A percentile compares a stretch with the other conserved stretches of the same genome.
phyloP scores from a whole-genome alignment of 2,888 invertebrate genomes.

The Nephrotoma appendiculata region DNA sequence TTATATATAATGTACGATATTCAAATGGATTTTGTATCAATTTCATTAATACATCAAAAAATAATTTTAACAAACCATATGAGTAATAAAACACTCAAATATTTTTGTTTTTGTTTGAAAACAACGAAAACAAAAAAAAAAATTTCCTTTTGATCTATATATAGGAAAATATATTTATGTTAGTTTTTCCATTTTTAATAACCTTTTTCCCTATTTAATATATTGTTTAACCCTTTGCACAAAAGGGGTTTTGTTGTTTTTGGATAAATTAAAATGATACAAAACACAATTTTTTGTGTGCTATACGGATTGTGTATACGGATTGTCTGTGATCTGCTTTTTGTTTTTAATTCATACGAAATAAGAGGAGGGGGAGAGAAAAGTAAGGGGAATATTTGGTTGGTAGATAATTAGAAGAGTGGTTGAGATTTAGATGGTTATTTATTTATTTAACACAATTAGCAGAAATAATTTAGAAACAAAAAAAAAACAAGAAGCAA shows the following conservation, averaged over 20 bases:
- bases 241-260: not conserved
- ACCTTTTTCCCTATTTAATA: not conserved
- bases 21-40: not conserved
- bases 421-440: not conserved
- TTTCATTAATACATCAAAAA: not conserved
- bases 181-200: not conserved
- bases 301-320: too few species aligned
- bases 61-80: conserved; percentile 3
- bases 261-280: not conserved
- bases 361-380: not conserved
- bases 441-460: not conserved
- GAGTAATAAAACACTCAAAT: conserved; percentile 2
- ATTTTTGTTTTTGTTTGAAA: not conserved
- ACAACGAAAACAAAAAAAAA: not conserved
- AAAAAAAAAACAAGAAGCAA: not conserved
- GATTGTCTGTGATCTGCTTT: not conserved
- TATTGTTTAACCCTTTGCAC: not conserved
- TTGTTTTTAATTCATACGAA: not conserved
- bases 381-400: not conserved
- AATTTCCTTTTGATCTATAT: not conserved
- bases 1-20: not conserved
- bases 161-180: not conserved
- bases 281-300: not conserved
- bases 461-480: not conserved
- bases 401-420: not conserved